These are phyloP conservation scores for Trididemnum clinides DNA, from an alignment of 23 tunicate species.

Conservation along the genomic window DNA sequence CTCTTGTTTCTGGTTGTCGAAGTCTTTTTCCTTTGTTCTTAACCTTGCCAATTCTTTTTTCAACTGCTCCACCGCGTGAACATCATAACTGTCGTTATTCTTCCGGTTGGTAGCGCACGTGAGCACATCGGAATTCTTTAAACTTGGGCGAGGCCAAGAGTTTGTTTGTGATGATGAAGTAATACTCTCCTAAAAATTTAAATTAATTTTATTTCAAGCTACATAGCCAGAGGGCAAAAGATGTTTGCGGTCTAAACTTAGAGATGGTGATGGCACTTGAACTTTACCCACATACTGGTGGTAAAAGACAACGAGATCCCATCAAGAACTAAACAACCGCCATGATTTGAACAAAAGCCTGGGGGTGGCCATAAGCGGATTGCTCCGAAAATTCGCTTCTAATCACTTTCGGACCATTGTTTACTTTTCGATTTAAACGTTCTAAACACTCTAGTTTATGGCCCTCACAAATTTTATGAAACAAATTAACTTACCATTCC, in stretches of 20 bases:
- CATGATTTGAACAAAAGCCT: no score
- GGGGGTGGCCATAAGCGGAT: no score
- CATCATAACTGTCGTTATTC: not conserved
- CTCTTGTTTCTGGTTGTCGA: constrained; percentile 21
- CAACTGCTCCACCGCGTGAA: not conserved
- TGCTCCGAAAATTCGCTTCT: no score
- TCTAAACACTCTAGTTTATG: no score
- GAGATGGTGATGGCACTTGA: no score
- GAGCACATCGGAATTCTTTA: not conserved
- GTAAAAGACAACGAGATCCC: no score
- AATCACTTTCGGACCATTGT: no score
- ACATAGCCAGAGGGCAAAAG: not conserved
- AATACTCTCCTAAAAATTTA: constrained; percentile 10
- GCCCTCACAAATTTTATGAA: not conserved
- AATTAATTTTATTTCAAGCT: not conserved
- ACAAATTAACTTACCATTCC: constrained; percentile 60
- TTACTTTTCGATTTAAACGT: no score
- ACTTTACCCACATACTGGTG: no score
- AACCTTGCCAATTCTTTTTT: not conserved
- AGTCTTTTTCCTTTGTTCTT: not conserved
- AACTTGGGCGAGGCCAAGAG: constrained; percentile 26
- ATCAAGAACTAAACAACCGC: no score
- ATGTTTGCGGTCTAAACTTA: no score
- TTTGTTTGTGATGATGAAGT: constrained; percentile 23
- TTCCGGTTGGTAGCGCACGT: constrained; percentile 10